These are phyloP conservation scores for Apteryx owenii DNA, from an alignment of 2,113 vertebrate species.

Conservation along the genomic window DNA sequence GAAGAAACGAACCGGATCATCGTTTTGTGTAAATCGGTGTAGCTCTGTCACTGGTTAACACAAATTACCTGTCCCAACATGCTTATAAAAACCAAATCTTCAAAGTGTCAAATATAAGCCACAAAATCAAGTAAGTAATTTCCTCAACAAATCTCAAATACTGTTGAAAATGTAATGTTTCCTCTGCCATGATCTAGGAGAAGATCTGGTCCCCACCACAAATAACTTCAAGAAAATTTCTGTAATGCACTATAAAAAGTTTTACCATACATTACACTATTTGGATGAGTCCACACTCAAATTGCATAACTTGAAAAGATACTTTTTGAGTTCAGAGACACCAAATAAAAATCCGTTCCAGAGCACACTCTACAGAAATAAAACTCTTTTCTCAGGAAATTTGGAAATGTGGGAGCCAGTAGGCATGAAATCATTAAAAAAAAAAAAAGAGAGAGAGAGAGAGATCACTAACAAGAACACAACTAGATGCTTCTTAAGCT, in stretches of 20 bases:
- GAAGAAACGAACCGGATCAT: background rate
- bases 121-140: background rate
- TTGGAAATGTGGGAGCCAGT: rapidly evolving
- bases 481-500: background rate
- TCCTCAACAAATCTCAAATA: background rate
- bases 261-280: background rate
- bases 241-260: background rate
- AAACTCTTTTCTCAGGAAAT: background rate
- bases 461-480: background rate
- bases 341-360: background rate
- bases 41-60: background rate
- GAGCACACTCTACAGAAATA: background rate
- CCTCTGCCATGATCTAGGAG: background rate
- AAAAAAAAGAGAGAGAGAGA: background rate
- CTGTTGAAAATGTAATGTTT: background rate
- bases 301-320: background rate
- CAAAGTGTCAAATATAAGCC: background rate
- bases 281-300: background rate
- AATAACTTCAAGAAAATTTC: background rate
- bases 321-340: background rate
- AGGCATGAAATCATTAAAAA: background rate
- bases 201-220: background rate
- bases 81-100: background rate
- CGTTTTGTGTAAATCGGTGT: background rate
- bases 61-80: background rate